Evolutionary conservation across 2,888 invertebrate species (phyloP), one percentile per base, ranked within the genome.

Genomic region (Proisotoma minuta): DNA sequence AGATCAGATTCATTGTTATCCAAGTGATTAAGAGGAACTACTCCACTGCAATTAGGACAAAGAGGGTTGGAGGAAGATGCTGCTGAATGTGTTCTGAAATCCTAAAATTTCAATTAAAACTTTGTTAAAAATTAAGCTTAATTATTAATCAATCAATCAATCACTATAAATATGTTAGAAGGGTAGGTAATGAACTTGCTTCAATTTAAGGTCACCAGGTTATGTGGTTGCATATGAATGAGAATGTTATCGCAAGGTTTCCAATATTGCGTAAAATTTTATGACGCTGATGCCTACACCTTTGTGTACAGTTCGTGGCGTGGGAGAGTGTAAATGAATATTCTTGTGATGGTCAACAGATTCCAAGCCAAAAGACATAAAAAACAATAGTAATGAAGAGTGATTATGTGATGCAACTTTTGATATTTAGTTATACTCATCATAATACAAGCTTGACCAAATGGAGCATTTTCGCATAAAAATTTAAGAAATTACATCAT

Each of bases 1-100:
- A 40, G 43, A 65, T 56, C 54, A 63, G 62, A n/a, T 65, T 62
- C 43, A 65, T 63, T 18, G 68, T 53, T 43, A 18, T 69, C 69
- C 48, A 66, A 29, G 34, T 66, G 66, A 53, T 51, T 63, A 12
- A 62, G 40, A 28, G 70, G 70, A 23, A 70, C 69, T 1, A 66
- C 64, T 56, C 73, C 73, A 59, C 70, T 70, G 56, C 73, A 73
- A 53, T 70, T 72, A 8, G 70, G 69, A 59, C 73, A 73, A 39
- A 62, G 43, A 15, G 56, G 56, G 22, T 54, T 29, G 4, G 39
- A 12, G 1, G 53, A 15, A 3, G 53, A 3, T 23, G 56, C n/a
- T 40, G 40, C 12, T 10, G 56, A 5, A 4, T 23, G 24, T 39
- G 54, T 18, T 43, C 47, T 29, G n/a, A 56, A 56, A 20, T 2